Base-by-base conservation (phyloP, 2,888 invertebrate genomes). In the Epinotia bilunana region DNA sequence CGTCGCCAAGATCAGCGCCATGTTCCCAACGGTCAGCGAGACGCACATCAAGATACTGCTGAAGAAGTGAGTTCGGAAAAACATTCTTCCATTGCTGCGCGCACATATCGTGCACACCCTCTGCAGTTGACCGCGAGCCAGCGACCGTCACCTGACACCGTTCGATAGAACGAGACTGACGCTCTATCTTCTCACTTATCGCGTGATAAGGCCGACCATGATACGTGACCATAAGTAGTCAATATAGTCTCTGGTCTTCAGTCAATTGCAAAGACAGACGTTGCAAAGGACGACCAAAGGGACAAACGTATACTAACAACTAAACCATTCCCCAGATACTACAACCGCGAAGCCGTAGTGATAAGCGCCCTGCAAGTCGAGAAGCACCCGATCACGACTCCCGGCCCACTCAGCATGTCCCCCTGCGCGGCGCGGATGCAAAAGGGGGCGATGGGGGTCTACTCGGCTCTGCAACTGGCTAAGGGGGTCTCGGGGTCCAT, bases 311-410 rank as follows among this genome's bases (percentile, higher is more conserved):
- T 53, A 53, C 6, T 53, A 7, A 53, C 53, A n/a, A 61, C 6
- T 33, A 6, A 57, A 46, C 28, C 16, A 6, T 3, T 43, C 16
- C 3, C 9, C 75, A 98, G 98, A 93, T 98, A 98, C 92, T 98
- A 98, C 94, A 98, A 98, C 90, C 96, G 98, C 80, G 98, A 98
- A 91, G 98, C 98, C 76, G 97, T 98, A 80, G 98, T 98, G 76
- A 97, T 98, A 92, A 98, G 98, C 89, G 98, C 98, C 72, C 95
- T 98, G 77, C 98, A 98, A 95, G 98, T 98, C 81, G 98, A 98
- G 90, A 98, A 98, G 90, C 97, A 98, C 93, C 98, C 98, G 70
- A 96, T 98, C 78, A 97, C 97, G 60, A 97, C 97, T 76, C 97
- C 97, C n/a, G 98, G 98, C 62, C 98, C 98, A 1, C 96, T 95